Base-by-base conservation (phyloP, 2,797 vertebrate genomes). In the Thalassophryne amazonica region DNA sequence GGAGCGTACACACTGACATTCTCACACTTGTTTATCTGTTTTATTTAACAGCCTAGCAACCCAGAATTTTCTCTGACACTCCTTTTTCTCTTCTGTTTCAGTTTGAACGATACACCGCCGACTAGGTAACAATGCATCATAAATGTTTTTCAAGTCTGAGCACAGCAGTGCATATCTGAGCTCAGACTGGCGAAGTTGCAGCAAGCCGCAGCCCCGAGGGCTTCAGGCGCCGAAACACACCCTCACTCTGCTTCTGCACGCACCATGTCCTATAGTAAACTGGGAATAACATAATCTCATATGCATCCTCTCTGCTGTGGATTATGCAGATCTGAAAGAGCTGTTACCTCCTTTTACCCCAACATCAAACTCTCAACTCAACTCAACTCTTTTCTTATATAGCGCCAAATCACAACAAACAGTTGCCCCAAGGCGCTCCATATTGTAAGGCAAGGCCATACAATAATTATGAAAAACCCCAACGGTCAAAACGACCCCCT, bases 141-240 rank as follows among this genome's bases (percentile, higher is more conserved):
- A 31, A 62, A 59, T 57, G 51, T 62, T 45, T 68, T 70, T 81
- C 79, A 79, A 60, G 83, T 80, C 73, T 68, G 46, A 11, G 76
- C 69, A 82, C 58, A 82, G 63, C 57, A 9, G 22, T 27, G 28
- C 70, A 79, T 81, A 75, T 64, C 61, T 84, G 49, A 71, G 63
- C 69, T 83, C 61, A 78, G 37, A 47, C 33, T 32, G 55, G 37
- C 50, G 66, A 33, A 64, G 64, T 58, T 72, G 57, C 46, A 74
- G 69, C 54, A 63, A 41, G 42, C 54, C 31, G 33, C 34, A 50
- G 63, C 68, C 73, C 58, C 3, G n/a, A 13, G 23, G 78, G 75
- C 68, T 68, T 35, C 27, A 11, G 30, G 45, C 31, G 21, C 11
- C 7, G 13, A 24, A 17, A 41, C 49, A 53, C 21, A 28, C 67